Evolutionary conservation across 2,797 vertebrate species (phyloP).

Genomic region (Macrochelys suwanniensis): DNA sequence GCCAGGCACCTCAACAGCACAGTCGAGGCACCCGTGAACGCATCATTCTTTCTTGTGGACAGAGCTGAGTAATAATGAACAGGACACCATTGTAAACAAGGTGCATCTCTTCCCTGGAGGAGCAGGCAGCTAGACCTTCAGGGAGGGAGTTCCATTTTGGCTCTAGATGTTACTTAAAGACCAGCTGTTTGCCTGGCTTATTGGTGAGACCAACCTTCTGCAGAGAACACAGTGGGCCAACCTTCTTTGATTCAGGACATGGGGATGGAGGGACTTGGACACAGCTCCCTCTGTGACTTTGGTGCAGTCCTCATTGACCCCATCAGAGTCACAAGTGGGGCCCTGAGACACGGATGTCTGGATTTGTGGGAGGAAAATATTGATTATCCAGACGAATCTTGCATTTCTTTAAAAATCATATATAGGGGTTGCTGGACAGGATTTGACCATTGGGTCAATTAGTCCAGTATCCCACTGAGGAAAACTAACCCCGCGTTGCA

Average conservation of each 20-base stretch:
- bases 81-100: neutral
- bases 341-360: too few relatives aligned
- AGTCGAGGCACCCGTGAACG: neutral
- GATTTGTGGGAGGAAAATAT: too few relatives aligned
- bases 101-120: neutral
- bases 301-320: neutral
- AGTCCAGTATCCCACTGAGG: too few relatives aligned
- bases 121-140: neutral
- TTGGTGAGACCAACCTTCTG: neutral
- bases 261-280: neutral
- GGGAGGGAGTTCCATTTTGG: neutral
- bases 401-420: too few relatives aligned
- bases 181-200: neutral
- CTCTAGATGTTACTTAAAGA: too few relatives aligned
- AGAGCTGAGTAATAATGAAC: neutral
- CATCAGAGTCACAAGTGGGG: fast-evolving
- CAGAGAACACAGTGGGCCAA: neutral
- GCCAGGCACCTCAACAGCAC: neutral
- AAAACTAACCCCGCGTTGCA: too few relatives aligned
- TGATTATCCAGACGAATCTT: too few relatives aligned
- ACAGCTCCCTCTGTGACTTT: fast-evolving
- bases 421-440: too few relatives aligned
- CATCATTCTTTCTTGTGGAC: neutral
- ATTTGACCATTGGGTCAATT: too few relatives aligned
- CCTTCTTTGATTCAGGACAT: neutral